Evolutionary conservation across 2,113 vertebrate genomes (phyloP), one percentile per base, ranked within the genome.

Genomic region (Prochilodus magdalenae): DNA sequence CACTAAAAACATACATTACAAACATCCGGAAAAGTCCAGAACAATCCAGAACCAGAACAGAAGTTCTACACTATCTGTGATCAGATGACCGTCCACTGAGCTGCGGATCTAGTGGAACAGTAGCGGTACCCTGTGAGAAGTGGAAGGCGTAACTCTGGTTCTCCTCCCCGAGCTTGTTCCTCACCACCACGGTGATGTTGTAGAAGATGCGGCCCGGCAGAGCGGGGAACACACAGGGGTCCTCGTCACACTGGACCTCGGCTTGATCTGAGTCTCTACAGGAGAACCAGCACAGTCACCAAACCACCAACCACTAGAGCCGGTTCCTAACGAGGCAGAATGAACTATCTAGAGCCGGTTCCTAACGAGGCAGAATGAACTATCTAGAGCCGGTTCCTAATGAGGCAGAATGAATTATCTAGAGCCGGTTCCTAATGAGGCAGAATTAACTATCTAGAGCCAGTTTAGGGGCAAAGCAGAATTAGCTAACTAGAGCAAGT

Each of bases 61-160:
- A 3, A 36, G 40, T 11, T 44, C 4, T 44, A 11, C 5, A 11
- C 40, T 1, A 5, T 44, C 40, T 44, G 1, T 44, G 8, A 44
- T 44, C 40, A 44, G 40, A 44, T 44, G 8, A 44, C 33, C 6
- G 33, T 4, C 3, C 40, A 44, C 40, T 44, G 40, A 44, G 40
- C 40, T 44, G 33, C 3, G 3, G 33, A 4, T 36, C 33, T 36
- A 36, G 6, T 36, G 33, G 6, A 49, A 53, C 16, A 18, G 51
- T 11, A 8, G 14, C 13, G 0, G 49, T 77, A 92, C 92, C 90
- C 87, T 92, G 86, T 57, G 84, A 85, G 85, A 92, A 80, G 75
- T 83, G 89, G 83, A 92, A 93, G 69, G 77, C 82, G 80, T 87
- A 73, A 75, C 18, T 75, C 59, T 82, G 84, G 0, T 20, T 80